A percentile compares a stretch with the other conserved stretches of the same genome.
Conservation (phyloP, 2,888 invertebrate species). For the Horisme vitalbata region DNA sequence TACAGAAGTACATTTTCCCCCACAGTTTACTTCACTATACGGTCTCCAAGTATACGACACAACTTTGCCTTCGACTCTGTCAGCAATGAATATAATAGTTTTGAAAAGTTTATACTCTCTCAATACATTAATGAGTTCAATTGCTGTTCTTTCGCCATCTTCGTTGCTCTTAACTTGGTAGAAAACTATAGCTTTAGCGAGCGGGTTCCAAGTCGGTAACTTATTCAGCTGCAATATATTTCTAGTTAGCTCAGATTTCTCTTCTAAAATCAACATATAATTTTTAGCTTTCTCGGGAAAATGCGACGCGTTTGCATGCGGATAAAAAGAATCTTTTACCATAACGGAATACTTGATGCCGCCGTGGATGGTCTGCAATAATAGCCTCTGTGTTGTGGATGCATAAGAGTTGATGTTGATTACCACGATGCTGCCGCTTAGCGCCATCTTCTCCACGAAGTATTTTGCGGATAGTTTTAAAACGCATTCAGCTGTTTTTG, state of each 20-base stretch:
- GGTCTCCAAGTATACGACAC: constrained; percentile 74
- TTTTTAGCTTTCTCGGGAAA: constrained; percentile 81
- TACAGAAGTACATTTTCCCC: constrained; percentile 64
- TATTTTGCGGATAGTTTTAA: constrained; percentile 79
- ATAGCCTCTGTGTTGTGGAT: constrained; percentile 64
- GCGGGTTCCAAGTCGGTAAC: constrained; percentile 78
- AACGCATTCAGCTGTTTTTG: constrained; percentile 75
- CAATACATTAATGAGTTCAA: constrained; percentile 68
- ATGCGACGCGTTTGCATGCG: constrained; percentile 77
- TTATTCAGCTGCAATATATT: constrained; percentile 74
- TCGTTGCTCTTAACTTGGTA: constrained; percentile 62
- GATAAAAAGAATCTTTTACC: constrained; percentile 77
- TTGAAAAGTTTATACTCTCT: constrained; percentile 63
- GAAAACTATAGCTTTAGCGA: constrained; percentile 73
- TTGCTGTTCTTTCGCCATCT: constrained; percentile 52
- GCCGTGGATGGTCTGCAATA: constrained; percentile 71
- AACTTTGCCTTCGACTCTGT: constrained; percentile 54
- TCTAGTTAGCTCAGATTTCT: constrained; percentile 67
- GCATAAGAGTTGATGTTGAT: constrained; percentile 74
- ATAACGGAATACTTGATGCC: constrained; percentile 76
- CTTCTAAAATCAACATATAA: constrained; percentile 79
- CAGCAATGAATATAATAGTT: constrained; percentile 68
- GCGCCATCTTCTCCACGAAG: constrained; percentile 75
- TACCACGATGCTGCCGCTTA: constrained; percentile 78
- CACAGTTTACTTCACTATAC: constrained; percentile 69